These are phyloP conservation scores for Andrena flavipes DNA, from an alignment of 2,888 invertebrate species.

Conservation along the genomic window DNA sequence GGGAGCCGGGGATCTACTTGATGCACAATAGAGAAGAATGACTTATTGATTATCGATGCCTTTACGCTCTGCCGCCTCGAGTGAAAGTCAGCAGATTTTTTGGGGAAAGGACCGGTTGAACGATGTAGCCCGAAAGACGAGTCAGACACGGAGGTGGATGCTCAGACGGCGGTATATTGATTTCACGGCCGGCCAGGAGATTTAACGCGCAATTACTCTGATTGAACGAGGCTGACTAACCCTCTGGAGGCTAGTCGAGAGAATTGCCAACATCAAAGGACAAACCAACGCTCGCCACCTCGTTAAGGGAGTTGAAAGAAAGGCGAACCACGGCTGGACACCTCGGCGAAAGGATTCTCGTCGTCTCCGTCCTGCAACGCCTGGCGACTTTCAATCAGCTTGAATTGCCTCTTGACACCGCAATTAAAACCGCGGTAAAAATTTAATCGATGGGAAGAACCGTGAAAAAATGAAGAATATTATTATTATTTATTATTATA, in stretches of 20 bases:
- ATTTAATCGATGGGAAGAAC: too few species aligned
- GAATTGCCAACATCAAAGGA: conserved; percentile 72
- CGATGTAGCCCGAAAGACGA: background rate
- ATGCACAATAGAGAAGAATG: background rate
- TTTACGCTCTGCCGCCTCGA: background rate
- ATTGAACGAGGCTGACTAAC: conserved; percentile 71
- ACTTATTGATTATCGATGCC: background rate
- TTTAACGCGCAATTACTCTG: conserved; percentile 80
- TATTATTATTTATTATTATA: too few species aligned
- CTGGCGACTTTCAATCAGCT: conserved; percentile 15
- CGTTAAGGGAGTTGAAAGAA: conserved; percentile 65
- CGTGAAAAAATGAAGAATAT: too few species aligned
- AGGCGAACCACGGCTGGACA: conserved; percentile 39
- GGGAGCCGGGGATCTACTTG: background rate
- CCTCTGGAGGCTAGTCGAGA: conserved; percentile 16
- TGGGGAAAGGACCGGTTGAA: background rate
- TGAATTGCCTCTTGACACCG: background rate
- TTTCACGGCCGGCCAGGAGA: conserved; percentile 70
- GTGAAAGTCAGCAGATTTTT: too few species aligned
- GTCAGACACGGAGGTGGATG: background rate
- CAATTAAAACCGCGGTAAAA: too few species aligned
- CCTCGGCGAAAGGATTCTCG: conserved; percentile 23
- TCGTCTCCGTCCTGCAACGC: background rate
- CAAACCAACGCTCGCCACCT: conserved; percentile 53
- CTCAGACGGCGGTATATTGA: conserved; percentile 70